phyloP scores from a whole-genome alignment of 2,797 vertebrate genomes.

The Dallia pectoralis region DNA sequence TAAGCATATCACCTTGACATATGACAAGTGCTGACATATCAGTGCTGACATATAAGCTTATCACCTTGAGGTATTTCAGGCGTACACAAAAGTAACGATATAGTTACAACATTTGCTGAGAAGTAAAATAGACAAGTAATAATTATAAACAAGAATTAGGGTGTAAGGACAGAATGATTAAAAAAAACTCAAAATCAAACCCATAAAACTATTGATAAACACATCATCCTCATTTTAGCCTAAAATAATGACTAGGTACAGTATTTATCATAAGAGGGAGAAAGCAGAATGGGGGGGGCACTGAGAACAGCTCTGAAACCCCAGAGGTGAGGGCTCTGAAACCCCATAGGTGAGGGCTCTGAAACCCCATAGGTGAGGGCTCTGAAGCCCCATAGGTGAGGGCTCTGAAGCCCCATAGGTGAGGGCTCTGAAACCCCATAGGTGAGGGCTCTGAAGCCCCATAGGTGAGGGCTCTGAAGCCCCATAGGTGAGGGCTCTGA shows the following conservation, averaged over 20 bases:
- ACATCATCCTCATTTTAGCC: slow-evolving; percentile 46
- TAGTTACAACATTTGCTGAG: slow-evolving; percentile 40
- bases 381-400: slow-evolving; percentile 80
- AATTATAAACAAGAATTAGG: background rate
- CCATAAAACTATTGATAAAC: no score
- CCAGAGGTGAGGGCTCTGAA: no score
- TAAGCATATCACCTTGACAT: no score
- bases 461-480: slow-evolving; percentile 81
- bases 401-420: slow-evolving; percentile 78
- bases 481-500: no score
- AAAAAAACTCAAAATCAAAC: no score
- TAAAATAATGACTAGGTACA: slow-evolving; percentile 48
- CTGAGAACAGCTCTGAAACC: slow-evolving; percentile 73
- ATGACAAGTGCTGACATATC: no score
- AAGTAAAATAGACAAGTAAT: background rate
- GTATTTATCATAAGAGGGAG: no score
- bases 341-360: no score
- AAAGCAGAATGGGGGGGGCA: slow-evolving; percentile 25
- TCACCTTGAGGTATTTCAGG: slow-evolving; percentile 35
- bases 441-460: no score
- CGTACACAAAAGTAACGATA: slow-evolving; percentile 45
- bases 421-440: slow-evolving; percentile 80
- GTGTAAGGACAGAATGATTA: background rate
- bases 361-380: no score
- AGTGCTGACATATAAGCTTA: slow-evolving; percentile 36